Percentiles rank a stretch among this genome's conserved stretches.
These are phyloP conservation scores for Villa cingulata DNA, from an alignment of 2,888 invertebrate species.

Conservation along the genomic window DNA sequence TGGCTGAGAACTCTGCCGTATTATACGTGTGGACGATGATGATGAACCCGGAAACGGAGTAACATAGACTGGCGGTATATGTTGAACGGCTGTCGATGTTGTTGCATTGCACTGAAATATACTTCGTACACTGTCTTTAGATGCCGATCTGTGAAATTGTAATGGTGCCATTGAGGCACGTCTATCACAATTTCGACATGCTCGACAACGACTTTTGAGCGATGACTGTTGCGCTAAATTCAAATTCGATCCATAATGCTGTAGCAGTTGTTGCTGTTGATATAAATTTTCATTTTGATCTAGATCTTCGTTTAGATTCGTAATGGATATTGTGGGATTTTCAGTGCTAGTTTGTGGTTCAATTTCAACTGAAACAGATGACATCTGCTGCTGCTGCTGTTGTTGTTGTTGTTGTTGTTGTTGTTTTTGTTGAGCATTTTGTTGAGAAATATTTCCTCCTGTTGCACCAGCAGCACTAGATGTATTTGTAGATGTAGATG, in stretches of 20 bases:
- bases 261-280: not conserved
- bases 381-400: slow-evolving; percentile 7
- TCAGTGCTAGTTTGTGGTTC: slow-evolving; percentile 41
- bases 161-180: slow-evolving; percentile 70
- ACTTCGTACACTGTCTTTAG: slow-evolving; percentile 66
- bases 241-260: not conserved
- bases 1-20: slow-evolving; percentile 47
- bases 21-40: slow-evolving; percentile 60
- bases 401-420: not conserved
- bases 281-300: not conserved
- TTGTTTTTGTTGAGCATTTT: slow-evolving; percentile 13
- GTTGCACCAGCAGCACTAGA: not conserved
- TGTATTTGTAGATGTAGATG: not conserved
- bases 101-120: slow-evolving; percentile 44
- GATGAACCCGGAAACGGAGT: slow-evolving; percentile 50
- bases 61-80: slow-evolving; percentile 54
- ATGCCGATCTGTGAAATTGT: slow-evolving; percentile 71
- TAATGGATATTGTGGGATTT: slow-evolving; percentile 42
- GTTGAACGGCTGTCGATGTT: slow-evolving; percentile 34
- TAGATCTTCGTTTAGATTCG: slow-evolving; percentile 27
- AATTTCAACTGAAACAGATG: slow-evolving; percentile 13
- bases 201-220: slow-evolving; percentile 47
- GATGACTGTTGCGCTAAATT: slow-evolving; percentile 45
- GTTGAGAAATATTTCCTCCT: not conserved
- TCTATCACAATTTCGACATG: slow-evolving; percentile 56